Evolutionary conservation across 2,888 invertebrate species (phyloP), one percentile per base, ranked within the genome.

Genomic region (Tanaodytes sp.): DNA sequence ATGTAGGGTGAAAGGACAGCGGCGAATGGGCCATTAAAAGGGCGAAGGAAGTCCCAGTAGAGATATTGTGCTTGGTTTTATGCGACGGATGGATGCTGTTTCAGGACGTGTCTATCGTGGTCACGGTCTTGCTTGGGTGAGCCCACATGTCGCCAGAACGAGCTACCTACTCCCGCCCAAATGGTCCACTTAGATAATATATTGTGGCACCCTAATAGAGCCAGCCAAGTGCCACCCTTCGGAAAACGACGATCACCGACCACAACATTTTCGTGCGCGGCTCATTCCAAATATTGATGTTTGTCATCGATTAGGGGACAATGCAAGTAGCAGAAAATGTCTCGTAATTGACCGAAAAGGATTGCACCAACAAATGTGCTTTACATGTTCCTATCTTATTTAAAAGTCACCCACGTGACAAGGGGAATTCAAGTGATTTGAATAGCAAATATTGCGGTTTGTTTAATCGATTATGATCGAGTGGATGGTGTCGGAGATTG

Each of bases 111-210:
- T 77, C 76, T 77, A 73, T 75, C 73, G 74, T 72, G 72, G 69
- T 73, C 74, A 77, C 73, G 82, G 84, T 84, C 79, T 80, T 82
- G 84, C 82, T 81, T 78, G 78, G 84, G 72, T 83, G 83, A 80
- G 75, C 82, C 82, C 84, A 84, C 82, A 84, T 84, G 84, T 84
- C 82, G 81, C 73, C 55, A 48, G 65, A 74, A 72, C 74, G 54
- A 62, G 61, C 31, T 55, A 70, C 59, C 66, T 61, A 62, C 79
- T 82, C 80, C 76, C 80, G 79, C 81, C 80, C 76, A 81, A 82
- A 82, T 81, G 79, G 80, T 79, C 78, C 79, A 75, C 76, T 77
- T 69, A 63, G 73, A 68, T 75, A 72, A 77, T 73, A 71, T 75
- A 76, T 75, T 61, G 74, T 69, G 71, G 72, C 73, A 76, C 75